Percentiles rank a stretch among this genome's conserved stretches.
Evolutionary conservation across 2,113 vertebrate species (phyloP).

Genomic region (Grantiella picta): DNA sequence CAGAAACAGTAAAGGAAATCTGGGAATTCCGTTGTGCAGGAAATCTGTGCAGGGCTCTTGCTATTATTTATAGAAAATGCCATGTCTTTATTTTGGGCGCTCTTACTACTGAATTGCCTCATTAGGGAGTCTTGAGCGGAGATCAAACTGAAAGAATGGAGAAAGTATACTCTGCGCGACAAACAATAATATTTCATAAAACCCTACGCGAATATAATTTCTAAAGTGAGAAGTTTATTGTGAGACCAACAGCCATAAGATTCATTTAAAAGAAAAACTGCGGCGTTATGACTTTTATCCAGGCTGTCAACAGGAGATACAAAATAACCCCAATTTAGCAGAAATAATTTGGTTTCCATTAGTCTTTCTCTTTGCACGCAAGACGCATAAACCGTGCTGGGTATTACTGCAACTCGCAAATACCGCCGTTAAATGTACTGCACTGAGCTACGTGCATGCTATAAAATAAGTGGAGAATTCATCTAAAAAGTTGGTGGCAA

Average conservation of each 20-base stretch:
- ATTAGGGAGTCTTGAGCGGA: background rate
- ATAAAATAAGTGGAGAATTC: background rate
- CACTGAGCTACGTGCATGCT: background rate
- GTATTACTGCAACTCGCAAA: background rate
- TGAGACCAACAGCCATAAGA: background rate
- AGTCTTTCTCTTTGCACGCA: background rate
- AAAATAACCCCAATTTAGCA: slow-evolving; percentile 40
- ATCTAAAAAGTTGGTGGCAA: slow-evolving; percentile 13
- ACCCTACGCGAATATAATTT: background rate
- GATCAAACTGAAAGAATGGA: slow-evolving; percentile 14
- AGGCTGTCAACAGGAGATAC: slow-evolving; percentile 1
- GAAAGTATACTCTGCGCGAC: background rate
- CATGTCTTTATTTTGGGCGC: slow-evolving; percentile 17
- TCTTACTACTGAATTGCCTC: slow-evolving; percentile 29
- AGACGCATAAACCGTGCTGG: background rate
- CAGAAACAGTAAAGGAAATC: slow-evolving; percentile 2
- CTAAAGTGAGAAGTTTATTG: slow-evolving; percentile 16
- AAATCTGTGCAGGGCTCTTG: slow-evolving; percentile 3
- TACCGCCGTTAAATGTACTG: background rate
- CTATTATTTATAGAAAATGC: slow-evolving; percentile 48
- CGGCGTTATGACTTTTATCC: background rate
- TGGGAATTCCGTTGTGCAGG: slow-evolving; percentile 12
- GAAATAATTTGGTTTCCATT: slow-evolving; percentile 40
- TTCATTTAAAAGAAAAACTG: background rate
- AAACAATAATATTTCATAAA: background rate